Base-by-base conservation (phyloP, 2,113 vertebrate species). In the Rhizomys pruinosus region DNA sequence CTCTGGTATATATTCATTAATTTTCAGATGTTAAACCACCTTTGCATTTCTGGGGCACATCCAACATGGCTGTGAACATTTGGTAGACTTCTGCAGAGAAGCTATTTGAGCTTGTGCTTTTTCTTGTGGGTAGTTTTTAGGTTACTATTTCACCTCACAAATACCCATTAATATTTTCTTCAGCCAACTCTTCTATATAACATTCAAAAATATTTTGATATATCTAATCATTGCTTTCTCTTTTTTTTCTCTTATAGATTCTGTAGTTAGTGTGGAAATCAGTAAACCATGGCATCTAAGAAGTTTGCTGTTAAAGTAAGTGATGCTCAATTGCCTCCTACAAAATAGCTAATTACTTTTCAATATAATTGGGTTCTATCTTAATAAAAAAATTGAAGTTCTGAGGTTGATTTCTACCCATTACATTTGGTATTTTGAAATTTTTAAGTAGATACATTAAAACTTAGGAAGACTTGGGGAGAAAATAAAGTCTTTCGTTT, bases 261-360 rank as follows among this genome's bases (percentile, higher is more conserved):
- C 47, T 88, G 9, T 82, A 81, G 44, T 95, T 91, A 52, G 6
- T 57, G 25, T 87, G 90, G 95, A 97, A 88, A 61, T 85, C 90
- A 13, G 19, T 90, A 92, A 93, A 27, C 81, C 39, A 98, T 98
- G 98, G 77, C 96, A 22, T 98, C 98, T 81, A 97, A 97, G 94
- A 98, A 98, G 95, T 98, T 98, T 97, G 97, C 97, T 93, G 95
- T 98, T 97, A 98, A 98, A 97, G 98, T 98, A 97, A 98, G 98
- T 96, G 90, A 92, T 74, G n/a, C 10, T 96, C 94, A 82, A 90
- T 87, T 79, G 32, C 17, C 39, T 76, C 64, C 25, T 88, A 71
- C 71, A 94, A 87, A 84, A 64, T 64, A n/a, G 57, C 20, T 89
- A 63, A 47, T 91, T 39, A 57, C 13, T 82, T 89, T 84, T 55